Evolutionary conservation across 1,140 invertebrate genomes (phyloP), one percentile per base, ranked within the genome.

Genomic region (Myzus persicae): DNA sequence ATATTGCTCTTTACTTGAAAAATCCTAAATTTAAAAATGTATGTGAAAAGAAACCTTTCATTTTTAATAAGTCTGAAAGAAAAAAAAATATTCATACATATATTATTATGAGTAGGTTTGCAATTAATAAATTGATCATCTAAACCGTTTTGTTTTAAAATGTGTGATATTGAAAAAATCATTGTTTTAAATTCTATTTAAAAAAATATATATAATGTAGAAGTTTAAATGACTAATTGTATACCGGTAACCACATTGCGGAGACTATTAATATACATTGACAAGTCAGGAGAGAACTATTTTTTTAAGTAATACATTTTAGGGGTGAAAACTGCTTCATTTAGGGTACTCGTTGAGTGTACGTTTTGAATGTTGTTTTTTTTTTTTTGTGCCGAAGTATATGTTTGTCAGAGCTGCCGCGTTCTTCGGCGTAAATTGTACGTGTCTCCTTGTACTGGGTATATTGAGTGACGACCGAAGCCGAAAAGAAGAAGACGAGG

Each of bases 401-500:
- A 24, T 11, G 1, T 38, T 89, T 54, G 36, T 54, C 26, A n/a
- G 91, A 24, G 67, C 67, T 81, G 42, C n/a, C 44, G 59, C 91
- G 91, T 92, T 92, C 67, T 92, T 92, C 36, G 42, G 76, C 91
- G 67, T 81, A 92, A 92, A 82, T 82, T 81, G 76, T 92, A 81
- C 91, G 91, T 92, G 91, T 92, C 91, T 92, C 67, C 67, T 76
- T 92, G 67, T 92, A 81, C 67, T 92, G 91, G 76, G 67, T 36
- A 82, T 44, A 38, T 92, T 82, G 91, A 92, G 67, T 76, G 76
- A 82, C 44, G 67, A 82, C 67, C 91, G 91, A 48, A 91, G 42
- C 90, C n/a, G 31, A 92, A 84, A 84, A 91, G 2, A 92, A 81
- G 44, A 54, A 54, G 36, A 48, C 7, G 36, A 88, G 5, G 85